phyloP scores from a whole-genome alignment of 2,888 invertebrate species.

The Limnephilus auricula region DNA sequence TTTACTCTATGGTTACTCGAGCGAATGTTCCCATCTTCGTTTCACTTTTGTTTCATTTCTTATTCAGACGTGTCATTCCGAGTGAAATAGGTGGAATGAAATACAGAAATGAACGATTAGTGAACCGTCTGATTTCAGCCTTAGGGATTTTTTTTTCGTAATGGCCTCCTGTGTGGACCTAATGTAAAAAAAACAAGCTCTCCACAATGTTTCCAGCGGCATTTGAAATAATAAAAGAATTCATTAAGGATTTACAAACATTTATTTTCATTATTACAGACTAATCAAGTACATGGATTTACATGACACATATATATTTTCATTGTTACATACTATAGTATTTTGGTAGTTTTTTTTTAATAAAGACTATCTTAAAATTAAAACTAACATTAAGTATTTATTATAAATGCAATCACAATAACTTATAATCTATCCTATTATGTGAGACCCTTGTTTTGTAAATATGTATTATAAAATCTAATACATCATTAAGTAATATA shows the following conservation, averaged over 20 bases:
- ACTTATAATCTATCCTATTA: constrained; percentile 59
- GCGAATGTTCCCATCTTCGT: too few species aligned
- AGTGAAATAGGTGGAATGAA: too few species aligned
- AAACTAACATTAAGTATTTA: constrained; percentile 60
- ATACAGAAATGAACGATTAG: too few species aligned
- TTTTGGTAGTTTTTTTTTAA: constrained; percentile 49
- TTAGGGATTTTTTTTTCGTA: too few species aligned
- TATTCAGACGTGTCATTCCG: too few species aligned
- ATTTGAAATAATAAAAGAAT: neutral
- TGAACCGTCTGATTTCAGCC: too few species aligned
- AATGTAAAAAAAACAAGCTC: too few species aligned
- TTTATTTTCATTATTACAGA: constrained; percentile 28
- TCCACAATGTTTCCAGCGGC: too few species aligned
- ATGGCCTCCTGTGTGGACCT: too few species aligned
- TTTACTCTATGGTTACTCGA: too few species aligned
- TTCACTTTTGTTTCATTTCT: too few species aligned
- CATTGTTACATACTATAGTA: constrained; percentile 38
- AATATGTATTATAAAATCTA: constrained; percentile 46
- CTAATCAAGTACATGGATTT: neutral
- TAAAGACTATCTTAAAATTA: constrained; percentile 27
- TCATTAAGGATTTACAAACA: neutral
- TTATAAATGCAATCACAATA: constrained; percentile 61
- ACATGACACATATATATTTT: constrained; percentile 15
- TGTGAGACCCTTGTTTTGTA: constrained; percentile 65
- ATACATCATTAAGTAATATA: constrained; percentile 18